Conservation (phyloP, 2,113 vertebrate genomes). For the Psammodynastes pulverulentus region DNA sequence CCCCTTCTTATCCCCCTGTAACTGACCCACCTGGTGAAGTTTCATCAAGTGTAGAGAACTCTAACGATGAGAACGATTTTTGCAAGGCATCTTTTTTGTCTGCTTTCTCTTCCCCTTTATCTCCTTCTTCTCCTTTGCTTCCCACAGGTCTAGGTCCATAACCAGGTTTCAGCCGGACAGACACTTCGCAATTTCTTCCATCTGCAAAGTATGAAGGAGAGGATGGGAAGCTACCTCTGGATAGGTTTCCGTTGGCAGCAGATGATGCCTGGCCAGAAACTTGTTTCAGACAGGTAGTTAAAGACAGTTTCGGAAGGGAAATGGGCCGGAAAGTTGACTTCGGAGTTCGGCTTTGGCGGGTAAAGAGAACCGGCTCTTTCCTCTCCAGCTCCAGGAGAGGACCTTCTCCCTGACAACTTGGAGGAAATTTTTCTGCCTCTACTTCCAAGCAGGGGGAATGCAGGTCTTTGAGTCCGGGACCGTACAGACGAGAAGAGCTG, state of each 20-base stretch:
- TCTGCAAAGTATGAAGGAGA: background rate
- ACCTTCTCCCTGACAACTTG: background rate
- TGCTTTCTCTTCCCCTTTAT: background rate
- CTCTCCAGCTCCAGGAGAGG: background rate
- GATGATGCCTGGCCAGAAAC: background rate
- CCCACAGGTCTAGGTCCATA: background rate
- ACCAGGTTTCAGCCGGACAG: background rate
- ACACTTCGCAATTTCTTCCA: background rate
- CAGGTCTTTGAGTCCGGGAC: background rate
- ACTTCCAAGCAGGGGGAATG: background rate
- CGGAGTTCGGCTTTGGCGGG: background rate
- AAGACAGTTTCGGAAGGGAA: background rate
- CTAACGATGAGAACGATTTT: slow-evolving; percentile 17
- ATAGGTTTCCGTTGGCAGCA: too few species aligned
- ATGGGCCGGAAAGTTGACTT: background rate
- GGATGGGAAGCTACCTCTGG: background rate
- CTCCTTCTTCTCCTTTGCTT: background rate
- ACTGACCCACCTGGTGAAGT: slow-evolving; percentile 18
- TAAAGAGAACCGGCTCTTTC: background rate
- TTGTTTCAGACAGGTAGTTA: background rate
- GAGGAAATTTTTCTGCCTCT: background rate
- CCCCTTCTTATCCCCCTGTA: background rate
- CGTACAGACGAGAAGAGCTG: too few species aligned
- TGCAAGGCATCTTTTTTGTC: background rate
- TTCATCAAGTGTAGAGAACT: slow-evolving; percentile 24